Conservation (phyloP, 2,888 invertebrate genomes). For the Drosophila siamana region DNA sequence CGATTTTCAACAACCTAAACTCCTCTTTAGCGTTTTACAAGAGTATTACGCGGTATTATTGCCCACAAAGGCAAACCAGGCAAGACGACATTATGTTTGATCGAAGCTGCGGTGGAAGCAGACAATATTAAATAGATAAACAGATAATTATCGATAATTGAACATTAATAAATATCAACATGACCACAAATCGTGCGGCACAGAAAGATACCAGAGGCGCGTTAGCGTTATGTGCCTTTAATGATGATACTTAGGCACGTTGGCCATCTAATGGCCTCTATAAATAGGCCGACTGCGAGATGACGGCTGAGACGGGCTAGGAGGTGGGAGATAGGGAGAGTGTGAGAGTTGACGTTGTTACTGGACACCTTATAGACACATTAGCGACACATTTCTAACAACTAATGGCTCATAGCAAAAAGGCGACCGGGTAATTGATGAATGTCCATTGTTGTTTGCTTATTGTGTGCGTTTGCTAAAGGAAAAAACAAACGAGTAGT, state of each 20-base stretch:
- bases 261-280: constrained; percentile 46
- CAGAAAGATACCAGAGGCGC: constrained; percentile 25
- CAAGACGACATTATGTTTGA: constrained; percentile 1
- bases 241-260: constrained; percentile 56
- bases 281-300: constrained; percentile 40
- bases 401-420: constrained; percentile 29
- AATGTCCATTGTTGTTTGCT: constrained; percentile 55
- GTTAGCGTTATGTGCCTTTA: constrained; percentile 52
- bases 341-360: constrained; percentile 22
- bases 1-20: neutral
- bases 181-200: constrained; percentile 31
- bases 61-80: neutral
- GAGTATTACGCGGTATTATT: neutral
- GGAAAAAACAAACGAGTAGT: constrained; percentile 4
- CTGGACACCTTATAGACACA: constrained; percentile 49
- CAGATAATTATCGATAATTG: constrained; percentile 72
- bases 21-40: neutral
- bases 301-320: neutral
- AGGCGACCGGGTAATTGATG: constrained; percentile 51
- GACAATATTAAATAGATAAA: constrained; percentile 48
- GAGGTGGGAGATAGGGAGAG: neutral
- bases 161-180: constrained; percentile 70
- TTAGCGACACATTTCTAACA: constrained; percentile 52
- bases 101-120: constrained; percentile 1
- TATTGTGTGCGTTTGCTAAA: constrained; percentile 10